phyloP scores from a whole-genome alignment of 2,888 invertebrate genomes.

The Plutella xylostella region DNA sequence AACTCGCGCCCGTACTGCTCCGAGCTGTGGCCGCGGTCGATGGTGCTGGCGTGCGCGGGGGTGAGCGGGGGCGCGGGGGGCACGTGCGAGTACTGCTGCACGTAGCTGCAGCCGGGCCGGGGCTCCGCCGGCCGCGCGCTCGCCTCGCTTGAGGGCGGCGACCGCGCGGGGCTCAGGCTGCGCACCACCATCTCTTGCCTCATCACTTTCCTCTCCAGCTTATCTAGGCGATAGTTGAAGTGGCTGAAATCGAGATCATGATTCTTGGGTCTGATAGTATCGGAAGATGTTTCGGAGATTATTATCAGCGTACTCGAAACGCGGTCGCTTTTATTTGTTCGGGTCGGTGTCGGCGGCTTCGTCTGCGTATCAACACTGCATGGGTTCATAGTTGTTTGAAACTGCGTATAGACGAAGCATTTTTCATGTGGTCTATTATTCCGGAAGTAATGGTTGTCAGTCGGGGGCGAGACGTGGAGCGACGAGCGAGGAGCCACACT shows the following conservation, averaged over 20 bases:
- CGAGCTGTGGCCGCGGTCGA: conserved; percentile 56
- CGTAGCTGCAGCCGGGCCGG: conserved; percentile 49
- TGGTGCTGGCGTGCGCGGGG: conserved; percentile 47
- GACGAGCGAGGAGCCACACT: too few relatives aligned
- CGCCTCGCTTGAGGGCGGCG: conserved; percentile 41
- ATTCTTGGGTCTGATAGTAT: background rate
- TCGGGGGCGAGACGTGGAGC: too few relatives aligned
- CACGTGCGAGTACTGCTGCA: conserved; percentile 57
- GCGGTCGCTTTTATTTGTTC: too few relatives aligned
- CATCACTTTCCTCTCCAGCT: conserved; percentile 44
- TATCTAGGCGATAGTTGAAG: conserved; percentile 35
- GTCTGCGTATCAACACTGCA: too few relatives aligned
- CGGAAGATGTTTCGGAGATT: background rate
- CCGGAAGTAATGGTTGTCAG: too few relatives aligned
- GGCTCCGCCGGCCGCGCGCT: conserved; percentile 30
- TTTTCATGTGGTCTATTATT: too few relatives aligned
- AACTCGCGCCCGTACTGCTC: conserved; percentile 60
- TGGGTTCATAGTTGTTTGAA: too few relatives aligned
- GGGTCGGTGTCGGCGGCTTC: too few relatives aligned
- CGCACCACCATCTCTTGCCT: conserved; percentile 55
- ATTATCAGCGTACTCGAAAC: too few relatives aligned
- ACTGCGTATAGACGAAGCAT: too few relatives aligned
- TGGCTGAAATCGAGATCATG: background rate
- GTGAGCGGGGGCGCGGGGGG: conserved; percentile 40
- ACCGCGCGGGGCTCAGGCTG: conserved; percentile 38